Conservation (phyloP, 1,140 invertebrate species). For the Sitophilus oryzae region DNA sequence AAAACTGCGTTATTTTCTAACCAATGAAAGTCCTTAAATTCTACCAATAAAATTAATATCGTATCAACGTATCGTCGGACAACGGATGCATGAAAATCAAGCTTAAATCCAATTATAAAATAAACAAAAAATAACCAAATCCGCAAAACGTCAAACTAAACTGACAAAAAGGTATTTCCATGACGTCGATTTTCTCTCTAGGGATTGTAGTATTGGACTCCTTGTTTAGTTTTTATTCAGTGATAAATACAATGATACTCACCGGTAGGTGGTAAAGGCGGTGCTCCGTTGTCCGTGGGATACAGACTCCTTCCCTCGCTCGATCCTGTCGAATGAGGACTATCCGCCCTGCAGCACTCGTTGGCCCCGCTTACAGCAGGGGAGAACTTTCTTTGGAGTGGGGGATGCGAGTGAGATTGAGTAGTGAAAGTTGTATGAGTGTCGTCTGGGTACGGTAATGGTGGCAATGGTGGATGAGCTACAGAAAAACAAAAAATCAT, state of each 20-base stretch:
- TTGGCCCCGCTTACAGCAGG: conserved; percentile 50
- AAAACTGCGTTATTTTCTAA: no score
- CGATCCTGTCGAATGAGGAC: conserved; percentile 49
- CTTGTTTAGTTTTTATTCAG: no score
- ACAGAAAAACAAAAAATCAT: conserved; percentile 33
- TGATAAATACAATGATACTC: conserved; percentile 24
- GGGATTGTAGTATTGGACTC: no score
- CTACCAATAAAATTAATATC: no score
- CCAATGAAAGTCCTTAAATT: no score
- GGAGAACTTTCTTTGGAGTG: conserved; percentile 60
- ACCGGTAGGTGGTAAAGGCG: conserved; percentile 46
- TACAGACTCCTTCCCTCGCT: conserved; percentile 46
- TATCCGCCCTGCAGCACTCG: conserved; percentile 53
- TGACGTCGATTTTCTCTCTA: no score
- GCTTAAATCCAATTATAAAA: no score
- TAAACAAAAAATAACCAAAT: no score
- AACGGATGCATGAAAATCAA: no score
- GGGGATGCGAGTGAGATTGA: conserved; percentile 50
- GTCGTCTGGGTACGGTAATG: conserved; percentile 58
- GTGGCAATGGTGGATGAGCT: conserved; percentile 62
- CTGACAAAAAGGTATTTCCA: no score
- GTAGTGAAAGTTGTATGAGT: conserved; percentile 46
- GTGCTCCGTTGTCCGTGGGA: conserved; percentile 45
- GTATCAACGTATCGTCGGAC: no score
- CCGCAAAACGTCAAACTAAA: no score